A percentile compares a stretch with the other conserved stretches of the same genome.
phyloP scores from a whole-genome alignment of 2,797 vertebrate genomes.

The Microctenopoma stevenorrisi region DNA sequence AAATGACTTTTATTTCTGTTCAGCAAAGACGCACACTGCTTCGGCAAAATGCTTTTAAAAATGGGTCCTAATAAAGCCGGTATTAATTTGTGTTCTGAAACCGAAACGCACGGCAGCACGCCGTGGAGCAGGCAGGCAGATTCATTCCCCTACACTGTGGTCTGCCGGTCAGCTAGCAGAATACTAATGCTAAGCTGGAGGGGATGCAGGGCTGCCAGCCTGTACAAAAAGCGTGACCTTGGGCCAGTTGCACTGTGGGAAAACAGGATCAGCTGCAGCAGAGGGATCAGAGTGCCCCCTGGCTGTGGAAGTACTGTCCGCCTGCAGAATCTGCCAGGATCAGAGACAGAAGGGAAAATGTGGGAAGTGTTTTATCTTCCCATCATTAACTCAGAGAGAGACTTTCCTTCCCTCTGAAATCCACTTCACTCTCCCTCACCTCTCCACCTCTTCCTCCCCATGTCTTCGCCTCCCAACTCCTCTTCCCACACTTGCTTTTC shows the following conservation, averaged over 20 bases:
- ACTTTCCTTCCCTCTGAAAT: slow-evolving; percentile 24
- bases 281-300: slow-evolving; percentile 57
- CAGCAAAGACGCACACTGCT: background rate
- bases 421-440: slow-evolving; percentile 2
- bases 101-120: slow-evolving; percentile 4
- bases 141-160: slow-evolving; percentile 60
- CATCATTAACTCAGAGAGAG: slow-evolving; percentile 79
- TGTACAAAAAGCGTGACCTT: slow-evolving; percentile 72
- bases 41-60: slow-evolving; percentile 16
- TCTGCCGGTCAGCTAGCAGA: slow-evolving; percentile 41
- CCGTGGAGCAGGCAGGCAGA: slow-evolving; percentile 47
- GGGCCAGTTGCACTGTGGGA: slow-evolving; percentile 60
- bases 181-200: slow-evolving; percentile 70
- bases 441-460: slow-evolving; percentile 41
- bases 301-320: slow-evolving; percentile 45
- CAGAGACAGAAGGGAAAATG: slow-evolving; percentile 40
- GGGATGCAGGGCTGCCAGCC: slow-evolving; percentile 52
- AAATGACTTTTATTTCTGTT: slow-evolving; percentile 2
- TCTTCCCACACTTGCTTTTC: slow-evolving; percentile 75
- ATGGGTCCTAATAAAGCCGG: slow-evolving; percentile 22
- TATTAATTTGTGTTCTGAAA: slow-evolving; percentile 15
- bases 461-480: background rate
- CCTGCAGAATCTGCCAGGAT: slow-evolving; percentile 12
- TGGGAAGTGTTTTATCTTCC: slow-evolving; percentile 75
- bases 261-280: slow-evolving; percentile 31